Percentiles rank a stretch among this genome's conserved stretches.
Conservation (phyloP, 2,888 invertebrate species). For the Clusia tigrina region DNA sequence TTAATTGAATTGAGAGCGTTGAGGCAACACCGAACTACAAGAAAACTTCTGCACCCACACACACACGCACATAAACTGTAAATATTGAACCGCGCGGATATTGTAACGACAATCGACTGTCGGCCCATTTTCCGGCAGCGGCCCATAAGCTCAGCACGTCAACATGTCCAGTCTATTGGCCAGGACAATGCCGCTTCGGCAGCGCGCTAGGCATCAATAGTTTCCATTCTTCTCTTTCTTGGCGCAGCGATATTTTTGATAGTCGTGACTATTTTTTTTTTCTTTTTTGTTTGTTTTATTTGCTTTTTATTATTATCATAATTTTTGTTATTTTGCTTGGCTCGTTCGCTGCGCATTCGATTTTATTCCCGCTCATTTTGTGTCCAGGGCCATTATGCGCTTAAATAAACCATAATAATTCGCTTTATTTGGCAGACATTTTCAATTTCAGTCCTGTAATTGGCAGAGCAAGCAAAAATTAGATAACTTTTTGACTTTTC, state of each 20-base stretch:
- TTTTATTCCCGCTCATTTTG: not conserved
- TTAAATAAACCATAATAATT: not conserved
- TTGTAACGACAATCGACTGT: not conserved
- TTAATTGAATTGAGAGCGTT: conserved; percentile 11
- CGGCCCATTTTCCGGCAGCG: not conserved
- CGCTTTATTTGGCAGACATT: conserved; percentile 11
- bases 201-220: not conserved
- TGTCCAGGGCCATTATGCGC: not conserved
- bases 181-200: not conserved
- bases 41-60: not conserved
- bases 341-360: not conserved
- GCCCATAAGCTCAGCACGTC: not conserved
- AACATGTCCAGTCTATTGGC: not conserved
- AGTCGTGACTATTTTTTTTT: too few relatives aligned
- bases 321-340: not conserved
- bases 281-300: too few relatives aligned
- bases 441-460: not conserved
- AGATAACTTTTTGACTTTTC: conserved; percentile 11
- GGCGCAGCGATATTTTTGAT: too few relatives aligned
- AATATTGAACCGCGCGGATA: too few relatives aligned
- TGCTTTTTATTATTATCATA: too few relatives aligned
- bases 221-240: not conserved
- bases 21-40: too few relatives aligned
- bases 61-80: too few relatives aligned
- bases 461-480: conserved; percentile 7